Evolutionary conservation across 2,797 vertebrate species (phyloP).

Genomic region (Sphenopsis melanotis): DNA sequence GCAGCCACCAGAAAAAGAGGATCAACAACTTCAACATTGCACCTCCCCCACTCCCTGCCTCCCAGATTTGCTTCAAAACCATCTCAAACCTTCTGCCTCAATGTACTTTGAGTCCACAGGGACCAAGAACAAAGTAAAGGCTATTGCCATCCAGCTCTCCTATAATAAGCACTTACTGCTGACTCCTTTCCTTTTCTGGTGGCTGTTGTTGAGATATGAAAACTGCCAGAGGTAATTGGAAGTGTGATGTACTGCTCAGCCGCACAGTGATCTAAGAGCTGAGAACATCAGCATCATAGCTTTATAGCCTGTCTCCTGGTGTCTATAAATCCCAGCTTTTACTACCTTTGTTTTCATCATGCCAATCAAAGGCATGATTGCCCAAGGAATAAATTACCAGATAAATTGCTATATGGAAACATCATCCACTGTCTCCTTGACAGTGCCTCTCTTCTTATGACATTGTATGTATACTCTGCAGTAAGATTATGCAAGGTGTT

Average conservation of each 20-base stretch:
- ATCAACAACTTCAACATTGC: not conserved
- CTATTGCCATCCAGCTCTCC: not conserved
- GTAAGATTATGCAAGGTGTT: not conserved
- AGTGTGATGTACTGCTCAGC: constrained; percentile 50
- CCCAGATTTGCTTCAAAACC: not conserved
- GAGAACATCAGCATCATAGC: not conserved
- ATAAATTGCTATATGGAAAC: not conserved
- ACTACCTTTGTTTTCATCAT: constrained; percentile 49
- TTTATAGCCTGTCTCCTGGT: constrained; percentile 44
- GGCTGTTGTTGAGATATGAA: constrained; percentile 45
- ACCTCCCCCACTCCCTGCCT: not conserved
- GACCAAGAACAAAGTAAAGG: constrained; percentile 25
- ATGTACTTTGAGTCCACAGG: not conserved
- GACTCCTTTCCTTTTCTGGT: constrained; percentile 46
- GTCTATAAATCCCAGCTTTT: constrained; percentile 48
- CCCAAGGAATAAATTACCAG: constrained; percentile 34
- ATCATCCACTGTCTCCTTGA: not conserved
- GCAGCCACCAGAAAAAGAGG: not conserved
- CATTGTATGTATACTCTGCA: not conserved
- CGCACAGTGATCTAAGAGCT: not conserved
- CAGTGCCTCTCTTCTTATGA: not conserved
- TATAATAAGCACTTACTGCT: constrained; percentile 22
- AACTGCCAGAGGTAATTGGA: constrained; percentile 64
- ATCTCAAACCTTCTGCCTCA: not conserved
- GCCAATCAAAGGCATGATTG: constrained; percentile 47